Evolutionary conservation across 2,797 vertebrate species (phyloP), one percentile per base, ranked within the genome.

Genomic region (Gymnoscopelus braueri): DNA sequence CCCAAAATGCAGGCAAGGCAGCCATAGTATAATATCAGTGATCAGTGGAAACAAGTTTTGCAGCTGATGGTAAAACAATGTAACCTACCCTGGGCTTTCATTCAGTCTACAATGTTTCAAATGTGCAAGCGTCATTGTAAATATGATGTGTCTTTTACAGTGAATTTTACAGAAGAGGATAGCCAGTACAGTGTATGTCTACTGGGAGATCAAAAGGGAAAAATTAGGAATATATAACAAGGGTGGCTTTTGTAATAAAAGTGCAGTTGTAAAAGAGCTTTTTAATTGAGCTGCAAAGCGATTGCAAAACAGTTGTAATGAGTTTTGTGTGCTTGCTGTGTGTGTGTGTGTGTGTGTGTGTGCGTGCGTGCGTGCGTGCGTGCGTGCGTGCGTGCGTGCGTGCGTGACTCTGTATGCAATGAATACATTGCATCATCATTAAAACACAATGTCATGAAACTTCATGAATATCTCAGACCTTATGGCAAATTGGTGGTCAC

Each of bases 121-220:
- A 79, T 67, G 50, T 70, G 67, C 39, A 39, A 39, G 32, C 5
- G 35, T 39, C 9, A 44, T 44, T 44, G 39, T 44, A 10, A 44
- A 44, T 44, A 44, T 44, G 39, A 9, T 71, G 68, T 83, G 50
- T 72, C 58, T 69, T 70, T 78, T 69, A 79, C 74, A 81, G 78
- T 74, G 71, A 57, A 3, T 29, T 29, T 29, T 14, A 29, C 55
- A 26, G 54, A 56, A 11, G 26, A 7, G 1, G 55, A 32, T 32
- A 26, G 24, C 55, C 63, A 61, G 70, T 39, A 75, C 68, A 72
- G 72, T 51, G n/a, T 51, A 51, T 60, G 66, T 59, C 44, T 56
- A 64, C 67, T 70, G 71, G 57, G 14, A 44, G 67, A 63, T 72
- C 69, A 60, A 29, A 64, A 53, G 39, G 50, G 69, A 57, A 32